Evolutionary conservation across 2,888 invertebrate species (phyloP).

Genomic region (Habrosyne pyritoides): DNA sequence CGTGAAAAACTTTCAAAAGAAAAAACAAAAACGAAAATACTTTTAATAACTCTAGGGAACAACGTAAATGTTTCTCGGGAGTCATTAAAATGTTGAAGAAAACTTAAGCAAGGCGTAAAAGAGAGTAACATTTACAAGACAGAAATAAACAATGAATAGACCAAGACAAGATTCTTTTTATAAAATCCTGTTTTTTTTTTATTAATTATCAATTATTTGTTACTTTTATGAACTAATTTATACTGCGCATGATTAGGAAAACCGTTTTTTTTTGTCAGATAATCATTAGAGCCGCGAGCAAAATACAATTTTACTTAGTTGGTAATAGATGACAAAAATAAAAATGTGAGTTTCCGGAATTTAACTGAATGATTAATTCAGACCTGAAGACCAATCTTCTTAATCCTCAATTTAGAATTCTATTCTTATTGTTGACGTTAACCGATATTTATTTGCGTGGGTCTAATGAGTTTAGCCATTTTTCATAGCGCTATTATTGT

Average conservation of each 20-base stretch:
- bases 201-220: no score
- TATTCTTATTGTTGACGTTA: neutral
- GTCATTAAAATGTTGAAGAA: neutral
- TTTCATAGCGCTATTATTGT: neutral
- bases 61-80: neutral
- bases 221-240: neutral
- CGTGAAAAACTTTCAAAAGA: neutral
- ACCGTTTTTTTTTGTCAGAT: neutral
- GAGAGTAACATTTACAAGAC: neutral
- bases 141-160: neutral
- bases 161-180: neutral
- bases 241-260: neutral
- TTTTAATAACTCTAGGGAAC: neutral
- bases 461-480: neutral
- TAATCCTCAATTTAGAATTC: neutral
- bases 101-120: neutral
- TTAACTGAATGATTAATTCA: neutral
- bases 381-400: neutral
- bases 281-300: neutral
- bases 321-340: neutral
- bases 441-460: neutral
- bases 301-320: neutral
- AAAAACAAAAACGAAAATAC: neutral
- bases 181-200: no score
- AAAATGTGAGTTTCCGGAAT: neutral